phyloP scores from a whole-genome alignment of 2,888 invertebrate species.

The Caradrina clavipalpis region DNA sequence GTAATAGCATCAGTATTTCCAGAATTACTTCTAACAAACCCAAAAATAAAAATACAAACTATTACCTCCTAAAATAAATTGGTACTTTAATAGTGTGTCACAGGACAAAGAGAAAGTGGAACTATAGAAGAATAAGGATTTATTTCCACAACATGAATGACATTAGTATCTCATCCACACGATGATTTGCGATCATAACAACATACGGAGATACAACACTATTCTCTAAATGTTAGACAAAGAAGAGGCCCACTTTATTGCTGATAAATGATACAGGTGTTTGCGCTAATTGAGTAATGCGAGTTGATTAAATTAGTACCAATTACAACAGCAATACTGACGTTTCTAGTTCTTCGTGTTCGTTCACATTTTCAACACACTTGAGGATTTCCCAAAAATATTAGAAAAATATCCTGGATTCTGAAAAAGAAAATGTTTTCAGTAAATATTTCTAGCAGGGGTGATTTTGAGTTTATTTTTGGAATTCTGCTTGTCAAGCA shows the following conservation, averaged over 20 bases:
- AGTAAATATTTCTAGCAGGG: too few relatives aligned
- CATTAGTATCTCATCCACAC: background rate
- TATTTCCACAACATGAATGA: background rate
- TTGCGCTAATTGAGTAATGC: conserved; percentile 21
- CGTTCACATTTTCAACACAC: background rate
- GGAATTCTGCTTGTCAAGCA: background rate
- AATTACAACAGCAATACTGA: conserved; percentile 20
- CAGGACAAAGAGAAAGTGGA: background rate
- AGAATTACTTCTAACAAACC: too few relatives aligned
- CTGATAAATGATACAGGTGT: conserved; percentile 23
- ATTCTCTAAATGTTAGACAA: background rate
- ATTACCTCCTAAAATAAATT: too few relatives aligned
- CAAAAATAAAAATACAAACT: too few relatives aligned
- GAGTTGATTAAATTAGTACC: conserved; percentile 36
- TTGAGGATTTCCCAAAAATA: background rate
- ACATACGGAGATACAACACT: background rate
- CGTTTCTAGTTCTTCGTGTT: background rate
- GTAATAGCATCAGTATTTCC: too few relatives aligned
- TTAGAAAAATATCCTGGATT: background rate
- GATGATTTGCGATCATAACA: conserved; percentile 3
- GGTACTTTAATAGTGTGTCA: too few relatives aligned
- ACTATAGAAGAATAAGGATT: background rate
- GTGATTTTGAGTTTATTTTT: background rate
- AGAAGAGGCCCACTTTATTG: conserved; percentile 19
- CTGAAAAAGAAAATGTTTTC: background rate